Conservation (phyloP, 2,113 vertebrate genomes). For the Coptodon bakossiorum region DNA sequence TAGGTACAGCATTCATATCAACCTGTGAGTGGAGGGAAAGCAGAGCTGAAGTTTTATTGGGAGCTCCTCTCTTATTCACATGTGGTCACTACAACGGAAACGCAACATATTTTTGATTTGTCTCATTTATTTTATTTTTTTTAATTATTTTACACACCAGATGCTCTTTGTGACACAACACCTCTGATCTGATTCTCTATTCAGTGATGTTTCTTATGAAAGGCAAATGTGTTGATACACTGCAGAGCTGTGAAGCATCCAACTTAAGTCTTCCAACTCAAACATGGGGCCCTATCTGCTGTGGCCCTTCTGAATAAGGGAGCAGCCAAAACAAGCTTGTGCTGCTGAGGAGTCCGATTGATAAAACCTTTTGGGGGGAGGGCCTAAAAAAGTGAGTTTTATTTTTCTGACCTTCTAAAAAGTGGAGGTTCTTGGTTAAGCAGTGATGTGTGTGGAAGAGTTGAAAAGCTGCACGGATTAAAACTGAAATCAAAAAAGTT, state of each 20-base stretch:
- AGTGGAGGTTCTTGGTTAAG: neutral
- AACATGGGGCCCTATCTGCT: rapidly evolving
- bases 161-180: neutral
- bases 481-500: rapidly evolving
- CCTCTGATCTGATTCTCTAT: rapidly evolving
- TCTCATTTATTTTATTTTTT: rapidly evolving
- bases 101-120: neutral
- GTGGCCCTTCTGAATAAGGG: neutral
- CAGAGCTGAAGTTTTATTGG: neutral
- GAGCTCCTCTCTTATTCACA: neutral
- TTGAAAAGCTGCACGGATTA: neutral
- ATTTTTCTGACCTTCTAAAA: neutral
- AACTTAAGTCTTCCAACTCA: neutral
- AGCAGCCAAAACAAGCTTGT: neutral
- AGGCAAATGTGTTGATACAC: rapidly evolving
- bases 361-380: neutral
- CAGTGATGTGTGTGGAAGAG: neutral
- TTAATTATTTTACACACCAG: rapidly evolving
- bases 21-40: neutral
- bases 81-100: neutral
- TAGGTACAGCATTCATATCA: neutral
- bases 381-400: neutral
- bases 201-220: neutral
- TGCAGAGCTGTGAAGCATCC: neutral
- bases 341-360: neutral